Evolutionary conservation across 2,888 invertebrate genomes (phyloP).

Genomic region (Diogma glabrata): DNA sequence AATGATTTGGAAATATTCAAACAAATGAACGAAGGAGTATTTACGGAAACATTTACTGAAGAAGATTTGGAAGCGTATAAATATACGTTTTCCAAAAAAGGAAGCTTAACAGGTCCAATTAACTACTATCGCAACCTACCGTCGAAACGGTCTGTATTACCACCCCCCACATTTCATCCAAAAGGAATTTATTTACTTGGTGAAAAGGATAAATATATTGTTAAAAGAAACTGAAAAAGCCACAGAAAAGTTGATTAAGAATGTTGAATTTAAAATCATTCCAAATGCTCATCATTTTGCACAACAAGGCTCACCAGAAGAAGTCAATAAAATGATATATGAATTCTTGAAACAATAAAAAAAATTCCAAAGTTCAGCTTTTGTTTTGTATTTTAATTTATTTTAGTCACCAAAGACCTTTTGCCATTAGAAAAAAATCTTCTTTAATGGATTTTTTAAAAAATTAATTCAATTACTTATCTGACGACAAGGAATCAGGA

Average conservation of each 20-base stretch:
- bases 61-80: constrained; percentile 47
- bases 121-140: constrained; percentile 46
- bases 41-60: constrained; percentile 26
- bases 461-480: no score
- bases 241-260: constrained; percentile 29
- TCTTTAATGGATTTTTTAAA: no score
- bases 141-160: no score
- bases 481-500: no score
- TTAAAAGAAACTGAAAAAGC: constrained; percentile 22
- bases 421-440: no score
- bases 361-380: no score
- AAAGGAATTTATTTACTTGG: constrained; percentile 38
- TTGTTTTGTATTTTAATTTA: no score
- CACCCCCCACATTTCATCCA: constrained; percentile 25
- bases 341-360: constrained; percentile 31
- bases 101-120: constrained; percentile 41
- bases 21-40: constrained; percentile 30
- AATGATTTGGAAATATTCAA: constrained; percentile 36
- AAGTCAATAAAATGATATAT: constrained; percentile 40
- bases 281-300: constrained; percentile 41
- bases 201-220: constrained; percentile 37
- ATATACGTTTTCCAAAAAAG: constrained; percentile 45
- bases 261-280: constrained; percentile 37
- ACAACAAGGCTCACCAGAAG: constrained; percentile 43
- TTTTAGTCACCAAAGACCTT: no score